Percentiles rank a stretch among this genome's conserved stretches.
Conservation (phyloP, 2,113 vertebrate species). For the Coracopsis vasa region DNA sequence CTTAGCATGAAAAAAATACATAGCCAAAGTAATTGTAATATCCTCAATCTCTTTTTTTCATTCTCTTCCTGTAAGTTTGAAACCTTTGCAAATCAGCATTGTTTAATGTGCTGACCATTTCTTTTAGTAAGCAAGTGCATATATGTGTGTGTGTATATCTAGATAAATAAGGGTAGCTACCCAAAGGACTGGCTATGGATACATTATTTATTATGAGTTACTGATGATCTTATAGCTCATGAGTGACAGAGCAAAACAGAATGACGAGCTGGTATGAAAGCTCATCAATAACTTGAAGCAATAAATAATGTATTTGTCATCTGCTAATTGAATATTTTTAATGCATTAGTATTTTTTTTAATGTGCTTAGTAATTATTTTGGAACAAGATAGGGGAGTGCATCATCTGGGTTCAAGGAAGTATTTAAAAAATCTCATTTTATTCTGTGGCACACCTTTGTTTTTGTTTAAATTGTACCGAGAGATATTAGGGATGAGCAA, state of each 20-base stretch:
- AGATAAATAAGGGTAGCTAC: neutral
- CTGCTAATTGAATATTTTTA: constrained; percentile 11
- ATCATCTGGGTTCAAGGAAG: neutral
- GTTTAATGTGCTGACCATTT: neutral
- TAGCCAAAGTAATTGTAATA: neutral
- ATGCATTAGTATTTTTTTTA: neutral
- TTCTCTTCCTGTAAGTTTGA: neutral
- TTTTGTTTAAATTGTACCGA: constrained; percentile 37
- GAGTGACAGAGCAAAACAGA: constrained; percentile 58
- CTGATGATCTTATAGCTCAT: constrained; percentile 53
- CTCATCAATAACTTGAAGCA: constrained; percentile 63
- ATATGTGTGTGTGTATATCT: neutral
- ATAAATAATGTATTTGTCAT: constrained; percentile 61
- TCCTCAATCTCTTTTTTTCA: neutral
- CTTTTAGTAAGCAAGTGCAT: neutral
- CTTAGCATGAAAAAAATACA: neutral
- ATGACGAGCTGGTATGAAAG: constrained; percentile 31
- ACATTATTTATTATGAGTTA: constrained; percentile 63
- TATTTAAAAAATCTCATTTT: neutral
- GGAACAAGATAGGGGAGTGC: neutral
- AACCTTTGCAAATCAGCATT: neutral
- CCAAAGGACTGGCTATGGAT: neutral
- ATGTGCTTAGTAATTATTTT: constrained; percentile 21
- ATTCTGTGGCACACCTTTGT: neutral
- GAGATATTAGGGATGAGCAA: neutral